Percentiles rank a stretch among this genome's conserved stretches.
phyloP scores from a whole-genome alignment of 2,888 invertebrate genomes.

The Willowsia nigromaculata region DNA sequence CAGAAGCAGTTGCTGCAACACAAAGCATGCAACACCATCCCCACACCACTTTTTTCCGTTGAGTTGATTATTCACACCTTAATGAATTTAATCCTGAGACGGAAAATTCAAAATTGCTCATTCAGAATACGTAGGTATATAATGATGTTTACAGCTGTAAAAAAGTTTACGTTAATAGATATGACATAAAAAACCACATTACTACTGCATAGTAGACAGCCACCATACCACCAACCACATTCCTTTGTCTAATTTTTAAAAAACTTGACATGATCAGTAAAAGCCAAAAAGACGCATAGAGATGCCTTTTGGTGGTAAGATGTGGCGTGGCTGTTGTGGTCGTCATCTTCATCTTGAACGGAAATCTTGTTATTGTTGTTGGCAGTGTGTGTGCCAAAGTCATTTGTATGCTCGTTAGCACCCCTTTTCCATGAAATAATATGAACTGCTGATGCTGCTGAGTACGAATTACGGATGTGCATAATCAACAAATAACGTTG shows the following conservation, averaged over 20 bases:
- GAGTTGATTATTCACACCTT: conserved; percentile 55
- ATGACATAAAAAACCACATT: conserved; percentile 24
- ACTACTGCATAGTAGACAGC: not conserved
- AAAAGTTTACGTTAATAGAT: not conserved
- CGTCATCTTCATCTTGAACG: not conserved
- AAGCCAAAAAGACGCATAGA: not conserved
- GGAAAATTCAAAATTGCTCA: not conserved
- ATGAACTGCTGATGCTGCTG: not conserved
- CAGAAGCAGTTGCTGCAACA: too few relatives aligned
- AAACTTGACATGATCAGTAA: not conserved
- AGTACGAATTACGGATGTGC: conserved; percentile 6
- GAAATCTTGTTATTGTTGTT: conserved; percentile 3
- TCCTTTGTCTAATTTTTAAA: not conserved
- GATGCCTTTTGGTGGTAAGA: not conserved
- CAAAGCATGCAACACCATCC: not conserved
- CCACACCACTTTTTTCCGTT: conserved; percentile 21
- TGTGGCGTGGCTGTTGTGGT: not conserved
- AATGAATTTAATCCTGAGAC: conserved; percentile 40
- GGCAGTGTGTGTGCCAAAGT: conserved; percentile 57
- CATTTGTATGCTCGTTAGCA: conserved; percentile 55
- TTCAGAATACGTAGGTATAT: not conserved
- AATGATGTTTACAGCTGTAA: not conserved
- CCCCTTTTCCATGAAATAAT: conserved; percentile 51
- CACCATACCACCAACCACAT: not conserved
- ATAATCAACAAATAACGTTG: not conserved